Evolutionary conservation across 2,888 invertebrate species (phyloP), one percentile per base, ranked within the genome.

Genomic region (Xestia ashworthii): DNA sequence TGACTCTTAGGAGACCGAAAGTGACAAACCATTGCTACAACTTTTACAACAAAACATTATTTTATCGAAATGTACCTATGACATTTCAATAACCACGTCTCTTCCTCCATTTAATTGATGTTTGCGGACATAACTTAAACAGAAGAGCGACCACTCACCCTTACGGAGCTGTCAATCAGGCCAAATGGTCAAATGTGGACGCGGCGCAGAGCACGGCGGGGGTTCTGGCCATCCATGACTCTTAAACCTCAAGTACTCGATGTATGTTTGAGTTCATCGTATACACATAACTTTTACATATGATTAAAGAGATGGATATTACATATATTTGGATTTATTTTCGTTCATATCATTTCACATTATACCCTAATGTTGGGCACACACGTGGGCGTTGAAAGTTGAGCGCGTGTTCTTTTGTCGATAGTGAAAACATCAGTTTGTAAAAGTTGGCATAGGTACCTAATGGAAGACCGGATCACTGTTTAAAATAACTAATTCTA

Each of bases 161-260:
- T 81, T 89, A 90, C 71, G 32, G 48, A 65, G 70, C 74, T 81
- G 85, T 87, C 88, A 90, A 89, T 90, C 85, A 88, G 65, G 74
- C 89, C 92, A 91, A 90, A 85, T 90, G 92, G 92, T 89, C 92
- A 90, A 79, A 78, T 76, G 65, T 9, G 65, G 73, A 73, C 70
- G 81, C 72, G 85, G 73, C 72, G 50, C 71, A 60, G 83, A 25
- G 84, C 85, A 50, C 87, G 60, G 67, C 85, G 68, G 84, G 87
- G 5, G 84, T 48, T 14, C 65, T n/a, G 70, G 44, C 69, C 80
- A 46, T 53, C 19, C 50, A n/a, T 50, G 60, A 48, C 78, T 38
- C 67, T 55, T 19, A 19, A 14, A 22, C 8, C 9, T 53, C 25
- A 48, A 70, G 81, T 66, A 68, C 78, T 8, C n/a, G 44, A 44